These are phyloP conservation scores for Cyclina sinensis DNA, from an alignment of 1,140 invertebrate species.

Conservation along the genomic window DNA sequence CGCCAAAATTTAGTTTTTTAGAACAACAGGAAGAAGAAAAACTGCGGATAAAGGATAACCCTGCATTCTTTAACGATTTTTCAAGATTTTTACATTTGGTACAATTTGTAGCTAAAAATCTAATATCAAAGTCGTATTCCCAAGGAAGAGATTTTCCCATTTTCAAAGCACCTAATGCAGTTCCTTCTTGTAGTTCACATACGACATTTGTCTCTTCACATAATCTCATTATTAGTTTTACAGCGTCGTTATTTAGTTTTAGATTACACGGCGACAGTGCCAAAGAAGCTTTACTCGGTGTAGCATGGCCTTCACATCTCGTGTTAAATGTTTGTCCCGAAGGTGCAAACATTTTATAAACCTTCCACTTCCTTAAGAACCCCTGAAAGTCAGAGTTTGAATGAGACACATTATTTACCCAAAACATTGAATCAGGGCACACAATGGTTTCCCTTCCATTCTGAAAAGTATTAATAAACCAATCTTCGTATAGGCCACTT, in stretches of 20 bases:
- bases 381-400: neutral
- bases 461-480: neutral
- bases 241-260: neutral
- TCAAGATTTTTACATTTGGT: neutral
- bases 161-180: neutral
- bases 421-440: neutral
- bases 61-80: neutral
- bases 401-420: neutral
- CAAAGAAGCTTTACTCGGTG: neutral
- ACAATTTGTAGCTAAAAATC: neutral
- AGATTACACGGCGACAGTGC: neutral
- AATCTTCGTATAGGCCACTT: neutral
- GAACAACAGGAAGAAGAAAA: neutral
- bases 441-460: neutral
- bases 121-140: neutral
- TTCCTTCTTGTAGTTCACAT: neutral
- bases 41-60: neutral
- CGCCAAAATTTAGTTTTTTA: too few species aligned
- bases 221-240: too few species aligned
- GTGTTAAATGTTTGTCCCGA: neutral
- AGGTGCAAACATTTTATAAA: neutral
- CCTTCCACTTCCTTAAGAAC: neutral
- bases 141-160: neutral
- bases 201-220: neutral
- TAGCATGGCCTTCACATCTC: neutral